Base-by-base conservation (phyloP, 2,113 vertebrate species). In the Cyprinodon variegatus region DNA sequence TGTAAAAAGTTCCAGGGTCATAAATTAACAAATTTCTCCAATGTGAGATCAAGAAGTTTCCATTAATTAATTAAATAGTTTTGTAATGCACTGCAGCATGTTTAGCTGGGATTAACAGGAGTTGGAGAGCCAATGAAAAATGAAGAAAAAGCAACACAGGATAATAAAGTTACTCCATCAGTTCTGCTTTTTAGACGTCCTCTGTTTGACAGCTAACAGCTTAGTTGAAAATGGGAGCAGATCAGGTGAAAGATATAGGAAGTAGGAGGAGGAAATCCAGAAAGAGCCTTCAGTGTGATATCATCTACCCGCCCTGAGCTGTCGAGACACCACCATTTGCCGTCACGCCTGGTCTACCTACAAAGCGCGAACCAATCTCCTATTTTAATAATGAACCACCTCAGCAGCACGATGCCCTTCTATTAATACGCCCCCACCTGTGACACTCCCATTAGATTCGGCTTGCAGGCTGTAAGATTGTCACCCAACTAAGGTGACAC, bases 161-260 rank as follows among this genome's bases (percentile, higher is more conserved):
- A 84, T 78, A 71, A 29, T 71, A 72, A 57, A 74, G 62, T 77
- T 78, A 74, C 77, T 84, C 61, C 45, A 46, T 63, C 11, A 65
- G 81, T 87, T 86, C 66, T 60, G 86, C 72, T 83, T 74, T 53
- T 83, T 50, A 62, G 60, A 46, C 29, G 83, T 83, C 82, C 83
- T 86, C 80, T 90, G 85, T 78, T 79, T 83, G 79, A 88, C 70
- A 88, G 87, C 85, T 86, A 88, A 81, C 67, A 70, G 83, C 76
- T 29, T 60, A 76, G 82, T 88, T 89, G 80, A 69, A 84, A 90
- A 88, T 83, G 69, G 74, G 61, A 45, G 63, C 76, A 50, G 45
- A 76, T 74, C 50, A 76, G 40, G 61, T 83, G 85, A 67, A 79
- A 75, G 41, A 75, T 72, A 71, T 12, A 72, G 65, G 46, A 81